A percentile compares a stretch with the other conserved stretches of the same genome.
Evolutionary conservation across 1,140 invertebrate genomes (phyloP).

Genomic region (Hyphantria cunea): DNA sequence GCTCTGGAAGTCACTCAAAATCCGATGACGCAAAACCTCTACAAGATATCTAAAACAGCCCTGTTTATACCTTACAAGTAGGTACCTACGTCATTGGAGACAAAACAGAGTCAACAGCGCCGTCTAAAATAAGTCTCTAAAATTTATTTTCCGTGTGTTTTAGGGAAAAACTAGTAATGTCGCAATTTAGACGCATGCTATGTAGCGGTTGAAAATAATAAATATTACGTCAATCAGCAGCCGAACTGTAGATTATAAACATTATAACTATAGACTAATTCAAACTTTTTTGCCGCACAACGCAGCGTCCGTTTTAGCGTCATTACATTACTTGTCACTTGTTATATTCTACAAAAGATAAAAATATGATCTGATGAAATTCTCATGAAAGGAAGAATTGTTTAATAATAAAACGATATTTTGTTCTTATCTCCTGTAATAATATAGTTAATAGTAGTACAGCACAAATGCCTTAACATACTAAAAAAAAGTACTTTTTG

Average conservation of each 20-base stretch:
- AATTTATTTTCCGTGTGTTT: too few species aligned
- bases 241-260: slow-evolving; percentile 4
- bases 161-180: background rate
- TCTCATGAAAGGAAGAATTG: background rate
- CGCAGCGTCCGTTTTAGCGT: slow-evolving; percentile 16
- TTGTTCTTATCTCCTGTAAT: slow-evolving; percentile 15
- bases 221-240: slow-evolving; percentile 15
- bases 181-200: background rate
- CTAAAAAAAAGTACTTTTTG: too few species aligned
- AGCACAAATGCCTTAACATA: too few species aligned
- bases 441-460: too few species aligned
- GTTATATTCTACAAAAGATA: slow-evolving; percentile 9
- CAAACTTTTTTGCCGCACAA: slow-evolving; percentile 5
- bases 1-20: too few species aligned
- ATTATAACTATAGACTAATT: slow-evolving; percentile 1
- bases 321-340: slow-evolving; percentile 1
- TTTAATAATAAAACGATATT: background rate
- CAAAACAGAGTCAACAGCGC: too few species aligned
- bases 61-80: too few species aligned
- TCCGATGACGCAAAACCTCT: too few species aligned
- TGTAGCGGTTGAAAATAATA: slow-evolving; percentile 7
- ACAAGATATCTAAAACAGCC: too few species aligned
- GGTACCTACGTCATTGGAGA: too few species aligned
- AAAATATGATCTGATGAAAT: slow-evolving; percentile 23
- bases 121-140: too few species aligned